Conservation (phyloP, 2,888 invertebrate genomes). For the Ennomos quercinarius region DNA sequence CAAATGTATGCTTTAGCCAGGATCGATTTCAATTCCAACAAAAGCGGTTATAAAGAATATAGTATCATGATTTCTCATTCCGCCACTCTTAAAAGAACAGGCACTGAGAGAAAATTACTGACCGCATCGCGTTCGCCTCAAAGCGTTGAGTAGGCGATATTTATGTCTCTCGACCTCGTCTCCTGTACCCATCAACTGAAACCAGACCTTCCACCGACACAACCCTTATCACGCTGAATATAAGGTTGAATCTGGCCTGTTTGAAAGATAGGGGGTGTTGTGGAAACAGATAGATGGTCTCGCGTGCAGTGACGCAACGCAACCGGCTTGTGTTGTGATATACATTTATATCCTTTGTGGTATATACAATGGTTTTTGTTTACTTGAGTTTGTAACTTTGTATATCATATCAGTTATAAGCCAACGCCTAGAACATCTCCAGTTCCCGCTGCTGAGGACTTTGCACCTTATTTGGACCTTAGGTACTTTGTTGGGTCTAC, state of each 20-base stretch:
- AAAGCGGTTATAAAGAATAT: neutral
- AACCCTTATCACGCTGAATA: slow-evolving; percentile 25
- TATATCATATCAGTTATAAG: neutral
- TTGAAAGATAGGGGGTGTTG: slow-evolving; percentile 32
- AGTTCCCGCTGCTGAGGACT: no score
- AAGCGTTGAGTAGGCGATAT: slow-evolving; percentile 71
- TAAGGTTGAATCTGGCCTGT: slow-evolving; percentile 43
- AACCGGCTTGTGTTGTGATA: slow-evolving; percentile 50
- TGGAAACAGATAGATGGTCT: slow-evolving; percentile 59
- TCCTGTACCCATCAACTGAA: slow-evolving; percentile 61
- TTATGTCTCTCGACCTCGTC: slow-evolving; percentile 68
- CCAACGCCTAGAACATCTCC: no score
- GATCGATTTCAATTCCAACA: no score
- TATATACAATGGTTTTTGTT: neutral
- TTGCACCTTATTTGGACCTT: no score
- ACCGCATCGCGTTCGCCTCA: slow-evolving; percentile 56
- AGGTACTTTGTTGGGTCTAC: no score
- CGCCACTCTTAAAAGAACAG: slow-evolving; percentile 21
- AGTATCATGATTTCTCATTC: neutral
- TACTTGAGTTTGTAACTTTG: neutral
- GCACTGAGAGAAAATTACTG: slow-evolving; percentile 57
- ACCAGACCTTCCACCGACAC: slow-evolving; percentile 32
- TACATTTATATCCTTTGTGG: slow-evolving; percentile 22
- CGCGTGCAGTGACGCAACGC: slow-evolving; percentile 65
- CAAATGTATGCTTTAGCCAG: no score